Conservation (phyloP, 2,888 invertebrate genomes). For the Hymenopus coronatus region DNA sequence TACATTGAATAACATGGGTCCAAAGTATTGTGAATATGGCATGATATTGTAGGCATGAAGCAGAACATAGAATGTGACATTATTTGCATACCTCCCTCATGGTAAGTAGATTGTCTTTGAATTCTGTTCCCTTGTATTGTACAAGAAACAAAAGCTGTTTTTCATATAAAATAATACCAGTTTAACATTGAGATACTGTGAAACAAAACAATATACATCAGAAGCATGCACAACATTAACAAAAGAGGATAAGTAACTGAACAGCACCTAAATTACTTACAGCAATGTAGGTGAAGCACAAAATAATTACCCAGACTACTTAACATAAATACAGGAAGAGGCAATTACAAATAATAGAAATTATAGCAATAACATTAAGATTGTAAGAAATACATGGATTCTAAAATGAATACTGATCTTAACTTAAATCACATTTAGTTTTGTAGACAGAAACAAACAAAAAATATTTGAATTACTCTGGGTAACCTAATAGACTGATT, state of each 20-base stretch:
- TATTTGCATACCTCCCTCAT: background rate
- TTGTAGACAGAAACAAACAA: background rate
- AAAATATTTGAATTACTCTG: too few species aligned
- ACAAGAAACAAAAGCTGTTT: background rate
- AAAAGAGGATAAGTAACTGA: background rate
- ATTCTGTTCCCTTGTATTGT: background rate
- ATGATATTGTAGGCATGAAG: too few species aligned
- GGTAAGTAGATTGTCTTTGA: background rate
- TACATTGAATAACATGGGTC: too few species aligned
- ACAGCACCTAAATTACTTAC: background rate
- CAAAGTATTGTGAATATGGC: too few species aligned
- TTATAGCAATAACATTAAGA: background rate
- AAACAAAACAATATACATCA: background rate
- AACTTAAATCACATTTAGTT: background rate
- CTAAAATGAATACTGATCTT: background rate
- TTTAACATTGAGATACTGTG: background rate
- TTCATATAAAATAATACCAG: background rate
- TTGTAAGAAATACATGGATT: background rate
- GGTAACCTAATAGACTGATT: too few species aligned
- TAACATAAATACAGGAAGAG: background rate
- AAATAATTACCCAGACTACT: background rate
- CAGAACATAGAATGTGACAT: too few species aligned
- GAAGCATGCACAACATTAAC: background rate
- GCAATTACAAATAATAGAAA: background rate
- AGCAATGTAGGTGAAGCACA: background rate